A percentile compares a stretch with the other conserved stretches of the same genome.
Evolutionary conservation across 2,113 vertebrate genomes (phyloP).

Genomic region (Python bivittatus): DNA sequence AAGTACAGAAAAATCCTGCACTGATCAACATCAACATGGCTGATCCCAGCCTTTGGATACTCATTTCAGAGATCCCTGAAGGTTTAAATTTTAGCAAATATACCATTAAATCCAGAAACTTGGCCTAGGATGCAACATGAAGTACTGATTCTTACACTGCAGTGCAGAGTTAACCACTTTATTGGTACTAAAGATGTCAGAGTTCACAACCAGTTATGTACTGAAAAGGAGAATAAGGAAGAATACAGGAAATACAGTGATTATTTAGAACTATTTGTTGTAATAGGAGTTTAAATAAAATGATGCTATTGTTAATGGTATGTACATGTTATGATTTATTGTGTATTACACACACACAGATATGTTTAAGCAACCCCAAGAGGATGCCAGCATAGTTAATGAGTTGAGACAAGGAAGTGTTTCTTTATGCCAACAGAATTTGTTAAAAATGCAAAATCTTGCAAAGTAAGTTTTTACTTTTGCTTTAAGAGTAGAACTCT

Average conservation of each 20-base stretch:
- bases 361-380: not conserved
- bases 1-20: not conserved
- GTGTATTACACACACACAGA: not conserved
- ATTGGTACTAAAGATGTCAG: not conserved
- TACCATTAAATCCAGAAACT: not conserved
- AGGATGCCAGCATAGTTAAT: not conserved
- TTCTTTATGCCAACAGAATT: not conserved
- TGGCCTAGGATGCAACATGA: not conserved
- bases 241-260: not conserved
- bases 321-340: not conserved
- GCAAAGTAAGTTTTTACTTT: not conserved
- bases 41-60: not conserved
- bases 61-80: not conserved
- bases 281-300: not conserved
- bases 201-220: not conserved
- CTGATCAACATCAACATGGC: not conserved
- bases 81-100: not conserved
- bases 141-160: not conserved
- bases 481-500: not conserved
- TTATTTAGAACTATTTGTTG: not conserved
- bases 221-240: not conserved
- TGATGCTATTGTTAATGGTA: not conserved
- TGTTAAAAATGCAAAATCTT: not conserved
- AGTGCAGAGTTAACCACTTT: not conserved
- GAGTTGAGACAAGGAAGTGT: not conserved